These are phyloP conservation scores for Acronicta aceris DNA, from an alignment of 2,888 invertebrate species.

Conservation along the genomic window DNA sequence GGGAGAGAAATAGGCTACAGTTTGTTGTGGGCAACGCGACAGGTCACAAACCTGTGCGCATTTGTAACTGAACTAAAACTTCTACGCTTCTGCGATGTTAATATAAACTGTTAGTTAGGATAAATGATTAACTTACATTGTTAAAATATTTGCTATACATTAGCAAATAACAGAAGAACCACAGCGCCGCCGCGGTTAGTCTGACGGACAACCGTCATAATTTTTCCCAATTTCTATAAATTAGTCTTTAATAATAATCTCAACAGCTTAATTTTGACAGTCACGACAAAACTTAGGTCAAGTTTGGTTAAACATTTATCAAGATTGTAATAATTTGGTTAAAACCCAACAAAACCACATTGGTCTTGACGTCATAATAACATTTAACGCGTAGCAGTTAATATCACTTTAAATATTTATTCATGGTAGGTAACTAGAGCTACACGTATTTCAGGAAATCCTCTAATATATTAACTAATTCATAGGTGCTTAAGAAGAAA, in stretches of 20 bases:
- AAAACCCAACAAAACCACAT: neutral
- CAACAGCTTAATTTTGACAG: neutral
- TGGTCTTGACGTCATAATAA: constrained; percentile 20
- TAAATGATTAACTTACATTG: neutral
- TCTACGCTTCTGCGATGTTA: neutral
- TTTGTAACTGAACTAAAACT: constrained; percentile 2
- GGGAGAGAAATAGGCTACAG: neutral
- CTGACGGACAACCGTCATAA: neutral
- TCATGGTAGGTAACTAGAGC: neutral
- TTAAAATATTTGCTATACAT: neutral
- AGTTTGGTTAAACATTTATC: constrained; percentile 1
- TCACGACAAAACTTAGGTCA: neutral
- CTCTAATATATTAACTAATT: neutral
- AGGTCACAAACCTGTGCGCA: constrained; percentile 1
- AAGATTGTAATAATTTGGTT: constrained; percentile 7
- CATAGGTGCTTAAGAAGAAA: too few species aligned
- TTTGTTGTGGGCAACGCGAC: neutral
- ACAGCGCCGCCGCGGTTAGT: neutral
- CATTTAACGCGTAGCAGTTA: constrained; percentile 9
- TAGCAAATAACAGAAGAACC: neutral
- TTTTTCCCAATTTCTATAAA: too few species aligned
- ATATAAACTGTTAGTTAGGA: constrained; percentile 1
- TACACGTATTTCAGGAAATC: neutral
- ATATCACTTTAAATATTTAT: neutral
- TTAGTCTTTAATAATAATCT: too few species aligned